A percentile compares a stretch with the other conserved stretches of the same genome.
These are phyloP conservation scores for Drosophila varians DNA, from an alignment of 1,140 invertebrate genomes.

Conservation along the genomic window DNA sequence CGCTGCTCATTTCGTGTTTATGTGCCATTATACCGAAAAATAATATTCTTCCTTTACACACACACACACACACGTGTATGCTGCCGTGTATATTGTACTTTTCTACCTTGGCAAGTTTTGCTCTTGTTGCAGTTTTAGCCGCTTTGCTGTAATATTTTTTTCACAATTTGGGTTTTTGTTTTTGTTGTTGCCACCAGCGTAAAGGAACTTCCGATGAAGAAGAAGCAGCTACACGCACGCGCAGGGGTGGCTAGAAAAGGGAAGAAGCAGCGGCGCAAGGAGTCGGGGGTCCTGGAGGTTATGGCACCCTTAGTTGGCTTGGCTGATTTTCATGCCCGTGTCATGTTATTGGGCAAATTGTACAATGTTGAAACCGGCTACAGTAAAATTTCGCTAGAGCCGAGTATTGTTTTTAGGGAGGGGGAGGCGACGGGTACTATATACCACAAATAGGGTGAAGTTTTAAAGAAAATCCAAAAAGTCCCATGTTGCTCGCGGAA, in stretches of 20 bases:
- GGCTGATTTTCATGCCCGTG: conserved; percentile 67
- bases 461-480: conserved; percentile 41
- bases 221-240: conserved; percentile 63
- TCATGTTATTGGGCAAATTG: conserved; percentile 80
- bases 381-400: conserved; percentile 14
- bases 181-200: conserved; percentile 55
- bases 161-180: conserved; percentile 1
- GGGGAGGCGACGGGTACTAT: background rate
- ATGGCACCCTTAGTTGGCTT: conserved; percentile 64
- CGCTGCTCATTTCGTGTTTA: conserved; percentile 77
- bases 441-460: conserved; percentile 27
- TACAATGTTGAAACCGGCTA: conserved; percentile 64
- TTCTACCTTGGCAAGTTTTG: conserved; percentile 29
- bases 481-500: conserved; percentile 28
- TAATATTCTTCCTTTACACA: conserved; percentile 62
- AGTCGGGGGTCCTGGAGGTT: conserved; percentile 1
- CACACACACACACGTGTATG: background rate
- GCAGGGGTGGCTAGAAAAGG: conserved; percentile 54
- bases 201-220: conserved; percentile 56
- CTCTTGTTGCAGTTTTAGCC: conserved; percentile 54
- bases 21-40: conserved; percentile 80
- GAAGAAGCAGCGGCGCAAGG: background rate
- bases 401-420: background rate
- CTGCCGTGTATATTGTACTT: conserved; percentile 27
- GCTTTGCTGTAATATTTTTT: conserved; percentile 55